Conservation (phyloP, 2,113 vertebrate genomes). For the Aplodontia rufa region DNA sequence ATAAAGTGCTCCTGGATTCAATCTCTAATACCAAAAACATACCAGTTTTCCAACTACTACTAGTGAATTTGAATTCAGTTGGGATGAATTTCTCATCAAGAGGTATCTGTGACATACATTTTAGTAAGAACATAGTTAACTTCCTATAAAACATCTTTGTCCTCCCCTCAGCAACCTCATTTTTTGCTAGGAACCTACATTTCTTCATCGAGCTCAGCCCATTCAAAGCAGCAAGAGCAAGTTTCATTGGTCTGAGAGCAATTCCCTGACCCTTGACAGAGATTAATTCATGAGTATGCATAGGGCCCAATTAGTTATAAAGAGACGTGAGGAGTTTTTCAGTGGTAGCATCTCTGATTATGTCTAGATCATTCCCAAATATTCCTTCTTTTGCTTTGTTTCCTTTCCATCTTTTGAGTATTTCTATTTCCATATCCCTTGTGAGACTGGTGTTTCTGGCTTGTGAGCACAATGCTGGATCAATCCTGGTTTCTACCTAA, state of each 20-base stretch:
- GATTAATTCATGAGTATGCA: not conserved
- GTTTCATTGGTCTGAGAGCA: not conserved
- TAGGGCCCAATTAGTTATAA: not conserved
- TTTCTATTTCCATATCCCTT: slow-evolving; percentile 45
- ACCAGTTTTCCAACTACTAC: not conserved
- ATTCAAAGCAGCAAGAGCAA: not conserved
- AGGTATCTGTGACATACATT: not conserved
- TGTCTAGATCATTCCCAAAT: not conserved
- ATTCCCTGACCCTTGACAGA: not conserved
- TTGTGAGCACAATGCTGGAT: not conserved
- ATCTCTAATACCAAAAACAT: too few species aligned
- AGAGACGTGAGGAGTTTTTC: not conserved
- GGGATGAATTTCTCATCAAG: not conserved
- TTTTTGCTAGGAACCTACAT: not conserved
- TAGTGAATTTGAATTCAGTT: slow-evolving; percentile 49
- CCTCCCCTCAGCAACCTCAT: not conserved
- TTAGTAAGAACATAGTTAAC: slow-evolving; percentile 1
- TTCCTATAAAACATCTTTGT: not conserved
- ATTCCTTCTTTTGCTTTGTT: slow-evolving; percentile 27
- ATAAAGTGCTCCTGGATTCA: too few species aligned
- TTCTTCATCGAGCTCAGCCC: not conserved
- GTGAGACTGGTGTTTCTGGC: not conserved
- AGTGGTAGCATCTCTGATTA: not conserved
- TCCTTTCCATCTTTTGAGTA: slow-evolving; percentile 8
- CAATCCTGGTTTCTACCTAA: not conserved